Base-by-base conservation (phyloP, 2,113 vertebrate genomes). In the Corythaixoides concolor region DNA sequence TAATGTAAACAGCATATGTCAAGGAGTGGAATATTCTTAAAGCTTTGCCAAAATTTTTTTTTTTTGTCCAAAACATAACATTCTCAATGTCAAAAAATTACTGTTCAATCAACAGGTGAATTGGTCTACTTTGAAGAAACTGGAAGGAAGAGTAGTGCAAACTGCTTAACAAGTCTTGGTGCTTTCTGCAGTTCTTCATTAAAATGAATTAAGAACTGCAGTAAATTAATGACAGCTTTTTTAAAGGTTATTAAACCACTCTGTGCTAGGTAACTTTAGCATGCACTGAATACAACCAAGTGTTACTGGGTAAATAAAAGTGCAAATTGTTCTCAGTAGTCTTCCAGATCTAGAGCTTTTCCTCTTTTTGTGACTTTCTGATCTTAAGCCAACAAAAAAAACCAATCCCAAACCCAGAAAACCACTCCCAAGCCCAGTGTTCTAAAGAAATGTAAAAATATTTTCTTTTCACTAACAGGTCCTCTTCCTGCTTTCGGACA, bases 381-480 rank as follows among this genome's bases (percentile, higher is more conserved):
- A 56, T 39, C 39, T 39, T 39, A 39, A 39, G 39, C 39, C 39
- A 39, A 11, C 39, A 39, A 39, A 39, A 39, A 39, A 39, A 39
- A n/a, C n/a, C 39, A 39, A 39, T 39, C 39, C 39, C 39, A 39
- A 39, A 32, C 12, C 17, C 9, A 37, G 23, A 39, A 52, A 41
- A 49, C 17, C 27, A 27, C 15, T 17, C 24, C 4, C 24, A 32
- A n/a, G 11, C 11, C 5, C 23, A 23, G 4, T 45, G 8, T 84
- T 89, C 8, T 74, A 55, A 84, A 70, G 21, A 66, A 50, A 53
- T 64, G 5, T 67, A 24, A 62, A 60, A 45, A 13, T 90, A 13
- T 26, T 22, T 24, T 69, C 47, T 92, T 84, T 84, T 89, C 80
- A 49, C 52, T 93, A 75, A 82, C 77, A 92, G 96, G 37, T 88